Evolutionary conservation across 2,113 vertebrate genomes (phyloP).

Genomic region (Pluvialis apricaria): DNA sequence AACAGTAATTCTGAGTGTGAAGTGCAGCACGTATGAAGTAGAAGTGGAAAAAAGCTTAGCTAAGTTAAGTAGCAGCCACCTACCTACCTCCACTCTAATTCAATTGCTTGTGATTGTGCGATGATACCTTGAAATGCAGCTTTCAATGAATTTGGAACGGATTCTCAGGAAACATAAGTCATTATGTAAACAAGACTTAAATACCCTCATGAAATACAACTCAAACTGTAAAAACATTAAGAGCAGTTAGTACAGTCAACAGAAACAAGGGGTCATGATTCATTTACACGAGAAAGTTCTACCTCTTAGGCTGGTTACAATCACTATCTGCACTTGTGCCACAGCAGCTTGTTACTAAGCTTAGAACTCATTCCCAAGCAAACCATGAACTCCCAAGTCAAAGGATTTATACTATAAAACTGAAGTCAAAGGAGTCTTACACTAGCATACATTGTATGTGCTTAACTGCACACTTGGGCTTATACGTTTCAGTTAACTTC

Average conservation of each 20-base stretch:
- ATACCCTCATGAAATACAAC: not conserved
- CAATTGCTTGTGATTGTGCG: not conserved
- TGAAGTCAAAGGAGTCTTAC: too few relatives aligned
- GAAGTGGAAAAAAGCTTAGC: not conserved
- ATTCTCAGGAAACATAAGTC: not conserved
- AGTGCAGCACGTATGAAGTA: rapidly evolving
- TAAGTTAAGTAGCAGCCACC: not conserved
- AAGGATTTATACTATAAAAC: too few relatives aligned
- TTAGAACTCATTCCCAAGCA: too few relatives aligned
- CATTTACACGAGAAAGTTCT: not conserved
- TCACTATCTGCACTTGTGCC: not conserved
- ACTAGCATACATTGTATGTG: too few relatives aligned
- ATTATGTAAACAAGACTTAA: not conserved
- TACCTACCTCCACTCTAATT: not conserved
- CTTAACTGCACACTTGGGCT: too few relatives aligned
- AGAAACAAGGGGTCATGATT: not conserved
- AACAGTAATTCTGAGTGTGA: not conserved
- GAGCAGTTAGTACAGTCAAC: not conserved
- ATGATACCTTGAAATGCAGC: not conserved
- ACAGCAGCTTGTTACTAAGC: not conserved
- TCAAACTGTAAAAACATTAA: not conserved
- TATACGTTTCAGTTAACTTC: too few relatives aligned
- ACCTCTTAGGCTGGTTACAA: not conserved
- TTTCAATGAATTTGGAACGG: not conserved
- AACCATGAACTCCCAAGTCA: too few relatives aligned